These are phyloP conservation scores for Thyatira batis DNA, from an alignment of 2,888 invertebrate species.

Conservation along the genomic window DNA sequence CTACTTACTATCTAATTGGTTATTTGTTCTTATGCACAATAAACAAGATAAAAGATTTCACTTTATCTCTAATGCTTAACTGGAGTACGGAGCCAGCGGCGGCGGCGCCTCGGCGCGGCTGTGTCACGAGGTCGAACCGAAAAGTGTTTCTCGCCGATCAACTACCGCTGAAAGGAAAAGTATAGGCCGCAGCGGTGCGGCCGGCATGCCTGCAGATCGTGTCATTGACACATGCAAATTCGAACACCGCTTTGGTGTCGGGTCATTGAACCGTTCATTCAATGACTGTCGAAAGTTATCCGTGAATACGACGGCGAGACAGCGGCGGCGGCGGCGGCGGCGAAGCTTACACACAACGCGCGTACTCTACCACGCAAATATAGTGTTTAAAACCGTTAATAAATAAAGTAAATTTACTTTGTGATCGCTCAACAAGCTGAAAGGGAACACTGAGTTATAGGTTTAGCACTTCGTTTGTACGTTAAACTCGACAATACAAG, in stretches of 20 bases:
- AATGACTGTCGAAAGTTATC: constrained; percentile 81
- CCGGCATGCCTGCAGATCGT: constrained; percentile 59
- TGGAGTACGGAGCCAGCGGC: constrained; percentile 32
- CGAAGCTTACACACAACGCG: constrained; percentile 50
- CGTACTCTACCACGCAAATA: constrained; percentile 47
- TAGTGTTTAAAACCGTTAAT: constrained; percentile 50
- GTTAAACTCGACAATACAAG: constrained; percentile 33
- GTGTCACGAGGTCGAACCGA: constrained; percentile 73
- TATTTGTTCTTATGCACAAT: too few species aligned
- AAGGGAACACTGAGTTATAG: constrained; percentile 55
- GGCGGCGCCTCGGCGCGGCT: constrained; percentile 39
- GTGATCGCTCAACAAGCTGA: constrained; percentile 41
- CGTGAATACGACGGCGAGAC: constrained; percentile 44
- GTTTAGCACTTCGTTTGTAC: constrained; percentile 53
- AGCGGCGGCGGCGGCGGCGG: constrained; percentile 13
- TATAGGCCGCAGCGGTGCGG: constrained; percentile 58
- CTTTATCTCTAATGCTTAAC: constrained; percentile 17
- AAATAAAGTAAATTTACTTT: constrained; percentile 59
- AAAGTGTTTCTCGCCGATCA: constrained; percentile 67
- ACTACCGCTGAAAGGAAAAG: constrained; percentile 76
- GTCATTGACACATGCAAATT: constrained; percentile 82
- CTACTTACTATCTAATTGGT: too few species aligned
- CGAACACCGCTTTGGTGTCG: constrained; percentile 66
- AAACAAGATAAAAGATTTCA: constrained; percentile 5
- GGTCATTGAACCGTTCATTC: constrained; percentile 77